These are phyloP conservation scores for Notothenia rossii DNA, from an alignment of 2,113 vertebrate genomes.

Conservation along the genomic window DNA sequence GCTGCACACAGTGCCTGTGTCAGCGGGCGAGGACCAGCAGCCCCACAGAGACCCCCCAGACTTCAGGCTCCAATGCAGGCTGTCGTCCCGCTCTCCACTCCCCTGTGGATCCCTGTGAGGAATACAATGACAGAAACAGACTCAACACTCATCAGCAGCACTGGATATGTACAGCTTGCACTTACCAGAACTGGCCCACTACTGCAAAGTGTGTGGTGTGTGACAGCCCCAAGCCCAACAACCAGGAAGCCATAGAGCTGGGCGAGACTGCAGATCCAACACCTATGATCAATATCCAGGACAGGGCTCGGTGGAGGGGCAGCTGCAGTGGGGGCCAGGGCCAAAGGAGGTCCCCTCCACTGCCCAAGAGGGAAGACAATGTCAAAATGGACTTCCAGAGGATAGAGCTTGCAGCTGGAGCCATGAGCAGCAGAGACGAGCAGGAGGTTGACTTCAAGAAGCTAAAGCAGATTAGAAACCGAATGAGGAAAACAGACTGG, in stretches of 20 bases:
- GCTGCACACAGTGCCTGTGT: conserved; percentile 97
- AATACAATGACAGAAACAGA: conserved; percentile 98
- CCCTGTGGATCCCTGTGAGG: conserved; percentile 93
- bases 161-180: conserved; percentile 95
- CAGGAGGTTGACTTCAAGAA: conserved; percentile 94
- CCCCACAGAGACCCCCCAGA: conserved; percentile 92
- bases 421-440: conserved; percentile 89
- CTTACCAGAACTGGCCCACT: conserved; percentile 96
- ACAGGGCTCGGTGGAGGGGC: conserved; percentile 89
- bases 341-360: conserved; percentile 91
- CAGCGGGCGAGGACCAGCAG: conserved; percentile 89
- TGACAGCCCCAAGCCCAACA: conserved; percentile 91
- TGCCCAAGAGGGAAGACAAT: conserved; percentile 88
- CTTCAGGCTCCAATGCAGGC: conserved; percentile 88
- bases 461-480: conserved; percentile 97
- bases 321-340: conserved; percentile 88
- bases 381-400: conserved; percentile 96
- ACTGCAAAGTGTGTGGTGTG: conserved; percentile 94
- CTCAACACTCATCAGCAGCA: conserved; percentile 91
- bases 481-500: conserved; percentile 98
- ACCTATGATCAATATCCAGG: conserved; percentile 94
- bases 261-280: conserved; percentile 90
- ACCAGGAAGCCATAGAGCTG: conserved; percentile 87
- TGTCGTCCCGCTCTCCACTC: conserved; percentile 86
- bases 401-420: conserved; percentile 90